Base-by-base conservation (phyloP, 2,113 vertebrate genomes). In the Calyptommatus sinebrachiatus region DNA sequence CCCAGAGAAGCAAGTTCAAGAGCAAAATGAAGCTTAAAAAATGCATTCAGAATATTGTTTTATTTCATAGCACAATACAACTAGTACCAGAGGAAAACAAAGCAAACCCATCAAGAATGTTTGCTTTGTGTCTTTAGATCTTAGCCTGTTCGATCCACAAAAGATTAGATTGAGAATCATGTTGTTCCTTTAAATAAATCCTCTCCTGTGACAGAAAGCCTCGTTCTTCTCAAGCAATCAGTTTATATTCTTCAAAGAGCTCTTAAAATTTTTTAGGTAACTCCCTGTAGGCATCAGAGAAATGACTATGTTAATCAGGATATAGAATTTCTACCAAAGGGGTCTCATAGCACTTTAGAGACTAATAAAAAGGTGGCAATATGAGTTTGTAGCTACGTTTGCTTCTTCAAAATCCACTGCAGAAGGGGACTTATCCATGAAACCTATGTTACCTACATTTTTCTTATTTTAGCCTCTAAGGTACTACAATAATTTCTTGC, bases 1-100 rank as follows among this genome's bases (percentile, higher is more conserved):
- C 65, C 61, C 41, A 72, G 22, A 26, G 72, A 81, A 75, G 69
- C 26, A 62, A 62, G 71, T 41, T 73, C 71, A 79, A 72, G 46
- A 73, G 46, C 9, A 62, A 80, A 71, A 67, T 26, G 20, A 21
- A n/a, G 35, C 18, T 67, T 78, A 28, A 46, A 71, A 50, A 72
- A 53, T 63, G 16, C 46, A 41, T 67, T 46, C 45, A 53, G 18
- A 24, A 20, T 66, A 73, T 24, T 53, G 24, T 26, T 35, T 22
- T 41, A 74, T 12, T 14, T 77, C 45, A 24, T 50, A 22, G 62
- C n/a, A 31, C n/a, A 6, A 24, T 67, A 48, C 29, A 29, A 10
- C n/a, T 24, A 9, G 10, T 50, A 18, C 9, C 26, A 48, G 8
- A 65, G 26, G 35, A 50, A 29, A 76, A 67, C 18, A 48, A 10